Base-by-base conservation (phyloP, 2,797 vertebrate genomes). In the Tenualosa ilisha region DNA sequence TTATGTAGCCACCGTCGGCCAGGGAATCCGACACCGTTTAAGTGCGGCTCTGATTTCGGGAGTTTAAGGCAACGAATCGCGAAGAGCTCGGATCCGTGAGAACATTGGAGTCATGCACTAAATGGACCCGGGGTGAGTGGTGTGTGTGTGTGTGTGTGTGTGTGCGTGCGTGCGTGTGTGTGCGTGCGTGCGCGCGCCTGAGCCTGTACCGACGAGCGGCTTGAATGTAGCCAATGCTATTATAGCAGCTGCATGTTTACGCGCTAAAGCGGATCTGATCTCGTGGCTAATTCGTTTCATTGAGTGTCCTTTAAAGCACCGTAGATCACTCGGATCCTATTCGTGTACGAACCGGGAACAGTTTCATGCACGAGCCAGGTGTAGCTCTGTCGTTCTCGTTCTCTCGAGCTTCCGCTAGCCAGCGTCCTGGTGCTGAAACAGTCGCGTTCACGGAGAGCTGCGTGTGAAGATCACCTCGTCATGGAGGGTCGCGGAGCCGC, bases 81-180 rank as follows among this genome's bases (percentile, higher is more conserved):
- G 88, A 84, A 83, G 24, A 1, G 82, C 49, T 82, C 49, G 82
- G 50, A 53, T 85, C 88, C 12, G 85, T 90, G 40, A 86, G 88
- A 85, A 61, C 88, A 53, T 37, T 37, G 82, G 81, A 72, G 85
- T 81, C 87, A 93, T 94, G 93, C 89, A 90, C 26, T 84, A 92
- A 86, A 86, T 88, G 88, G 90, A 87, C 89, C 84, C 93, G 91
- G 94, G 93, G 92, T 94, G 93, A 84, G 85, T 53, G 31, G 37
- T 26, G 20, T 82, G 53, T 40, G 51, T 82, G 81, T 82, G 53
- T 82, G 20, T 68, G 24, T 61, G 53, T 81, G 79, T 50, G 22
- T 56, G 79, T 43, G 84, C 65, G 68, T 40, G 68, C 75, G 20
- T 82, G 53, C 22, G 51, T 82, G 81, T 82, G 53, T 82, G 20